Conservation (phyloP, 2,888 invertebrate species). For the Meandrusa payeni region DNA sequence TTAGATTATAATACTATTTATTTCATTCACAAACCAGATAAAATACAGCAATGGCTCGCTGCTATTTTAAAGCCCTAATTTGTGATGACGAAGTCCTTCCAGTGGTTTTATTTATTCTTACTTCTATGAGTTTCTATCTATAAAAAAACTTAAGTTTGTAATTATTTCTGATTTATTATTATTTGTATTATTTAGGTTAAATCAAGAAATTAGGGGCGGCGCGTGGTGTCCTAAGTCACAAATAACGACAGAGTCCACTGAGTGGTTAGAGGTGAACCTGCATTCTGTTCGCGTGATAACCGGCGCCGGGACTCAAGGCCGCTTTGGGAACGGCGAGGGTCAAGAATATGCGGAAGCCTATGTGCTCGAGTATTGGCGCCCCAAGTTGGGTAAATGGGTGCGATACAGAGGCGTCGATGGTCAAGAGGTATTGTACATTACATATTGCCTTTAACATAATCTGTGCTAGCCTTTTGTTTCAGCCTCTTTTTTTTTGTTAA, state of each 20-base stretch:
- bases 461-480: too few relatives aligned
- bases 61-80: too few relatives aligned
- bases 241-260: slow-evolving; percentile 87
- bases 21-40: too few relatives aligned
- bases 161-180: too few relatives aligned
- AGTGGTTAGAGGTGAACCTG: slow-evolving; percentile 91
- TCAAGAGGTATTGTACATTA: slow-evolving; percentile 91
- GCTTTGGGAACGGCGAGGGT: slow-evolving; percentile 95
- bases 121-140: too few relatives aligned
- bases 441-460: too few relatives aligned
- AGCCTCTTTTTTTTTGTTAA: too few relatives aligned
- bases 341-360: slow-evolving; percentile 93
- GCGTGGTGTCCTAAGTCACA: slow-evolving; percentile 95
- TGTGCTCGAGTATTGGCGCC: slow-evolving; percentile 91
- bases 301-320: slow-evolving; percentile 90
- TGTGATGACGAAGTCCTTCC: too few relatives aligned
- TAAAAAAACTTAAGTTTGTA: too few relatives aligned
- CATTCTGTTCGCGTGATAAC: slow-evolving; percentile 90
- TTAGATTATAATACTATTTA: too few relatives aligned
- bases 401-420: slow-evolving; percentile 87
- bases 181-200: slow-evolving; percentile 84
- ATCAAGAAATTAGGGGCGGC: slow-evolving; percentile 90
- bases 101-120: too few relatives aligned
- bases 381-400: slow-evolving; percentile 89
- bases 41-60: too few relatives aligned